Base-by-base conservation (phyloP, 2,888 invertebrate genomes). In the Cataglyphis livida region DNA sequence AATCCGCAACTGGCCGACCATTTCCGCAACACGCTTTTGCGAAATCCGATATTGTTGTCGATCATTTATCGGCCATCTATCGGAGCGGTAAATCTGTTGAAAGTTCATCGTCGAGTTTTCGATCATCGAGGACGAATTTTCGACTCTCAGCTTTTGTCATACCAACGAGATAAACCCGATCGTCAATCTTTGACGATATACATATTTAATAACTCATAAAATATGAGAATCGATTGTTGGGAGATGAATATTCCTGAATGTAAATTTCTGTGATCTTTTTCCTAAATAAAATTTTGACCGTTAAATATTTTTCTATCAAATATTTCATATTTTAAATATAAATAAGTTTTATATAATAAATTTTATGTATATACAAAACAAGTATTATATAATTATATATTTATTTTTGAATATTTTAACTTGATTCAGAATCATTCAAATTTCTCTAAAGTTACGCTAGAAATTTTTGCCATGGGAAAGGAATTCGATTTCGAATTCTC, bases 31-130 rank as follows among this genome's bases (percentile, higher is more conserved):
- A n/a, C 28, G 28, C 51, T 18, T 51, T 51, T 32, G 51, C 68
- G 68, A 51, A 68, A 68, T 51, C 68, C 51, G 51, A 68, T 68
- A 68, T 6, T 18, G 68, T 32, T 68, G 66, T 66, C 66, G 68
- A 68, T 68, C 66, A 66, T 66, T 66, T 48, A 68, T 51, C 68
- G 51, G 48, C 51, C 32, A 10, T 10, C 65, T 41, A 65, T 41
- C 32, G 51, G 51, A 12, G n/a, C 68, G n/a, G n/a, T 32, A 68
- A 68, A 68, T 44, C 76, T 70, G 85, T 87, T 87, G 85, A 85
- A 87, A 87, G 85, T 87, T 84, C 84, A 85, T 85, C 84, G 85
- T 71, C 84, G 85, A 84, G 81, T 85, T 82, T 76, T 32, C 54
- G 38, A 38, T 68, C 65, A 54, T 51, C 78, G 68, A 73, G 32